These are phyloP conservation scores for Folsomia candida DNA, from an alignment of 2,888 invertebrate genomes.

Conservation along the genomic window DNA sequence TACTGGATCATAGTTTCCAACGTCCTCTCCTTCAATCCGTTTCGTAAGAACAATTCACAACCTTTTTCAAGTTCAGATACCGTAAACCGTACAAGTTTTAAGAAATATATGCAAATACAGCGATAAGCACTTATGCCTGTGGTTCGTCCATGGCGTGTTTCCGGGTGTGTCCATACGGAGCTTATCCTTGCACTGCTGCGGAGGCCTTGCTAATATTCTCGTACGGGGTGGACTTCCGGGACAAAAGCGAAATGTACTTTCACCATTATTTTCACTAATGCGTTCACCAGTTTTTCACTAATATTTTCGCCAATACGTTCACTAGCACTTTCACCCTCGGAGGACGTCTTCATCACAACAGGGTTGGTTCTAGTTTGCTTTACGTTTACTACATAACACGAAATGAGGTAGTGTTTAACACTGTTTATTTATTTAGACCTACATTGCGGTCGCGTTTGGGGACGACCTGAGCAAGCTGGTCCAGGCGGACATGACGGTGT, in stretches of 20 bases:
- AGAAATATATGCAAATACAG: constrained; percentile 30
- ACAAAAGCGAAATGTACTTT: constrained; percentile 44
- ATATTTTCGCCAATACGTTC: no score
- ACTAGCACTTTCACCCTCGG: constrained; percentile 41
- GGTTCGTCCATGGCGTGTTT: constrained; percentile 47
- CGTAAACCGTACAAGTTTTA: constrained; percentile 3
- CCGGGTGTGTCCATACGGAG: constrained; percentile 43
- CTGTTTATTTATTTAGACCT: constrained; percentile 35
- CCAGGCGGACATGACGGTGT: constrained; percentile 47
- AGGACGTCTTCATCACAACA: constrained; percentile 33
- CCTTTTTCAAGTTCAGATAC: no score
- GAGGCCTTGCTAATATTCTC: constrained; percentile 42
- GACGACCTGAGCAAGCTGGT: constrained; percentile 43
- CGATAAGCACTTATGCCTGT: constrained; percentile 48
- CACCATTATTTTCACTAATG: no score
- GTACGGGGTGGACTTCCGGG: constrained; percentile 40
- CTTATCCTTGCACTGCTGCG: constrained; percentile 32
- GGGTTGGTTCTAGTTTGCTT: no score
- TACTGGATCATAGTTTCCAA: constrained; percentile 46
- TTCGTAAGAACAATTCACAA: no score
- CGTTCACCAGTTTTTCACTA: no score
- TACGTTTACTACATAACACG: no score
- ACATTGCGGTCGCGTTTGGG: constrained; percentile 47
- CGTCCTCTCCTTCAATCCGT: constrained; percentile 47
- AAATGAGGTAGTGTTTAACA: no score